These are phyloP conservation scores for Mimas tiliae DNA, from an alignment of 2,888 invertebrate species.

Conservation along the genomic window DNA sequence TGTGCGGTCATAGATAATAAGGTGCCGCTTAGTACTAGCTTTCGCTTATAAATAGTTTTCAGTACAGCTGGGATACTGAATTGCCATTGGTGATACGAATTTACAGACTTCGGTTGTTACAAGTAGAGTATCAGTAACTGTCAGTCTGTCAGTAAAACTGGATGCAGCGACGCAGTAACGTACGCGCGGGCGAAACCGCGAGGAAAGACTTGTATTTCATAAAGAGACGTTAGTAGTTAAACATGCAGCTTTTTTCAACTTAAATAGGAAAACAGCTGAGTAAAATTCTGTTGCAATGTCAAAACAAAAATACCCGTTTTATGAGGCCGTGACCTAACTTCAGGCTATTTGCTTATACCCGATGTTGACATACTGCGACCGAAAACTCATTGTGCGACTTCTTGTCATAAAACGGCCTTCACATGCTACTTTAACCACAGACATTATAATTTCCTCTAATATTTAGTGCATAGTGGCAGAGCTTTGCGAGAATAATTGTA, in stretches of 20 bases:
- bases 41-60: too few species aligned
- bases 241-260: background rate
- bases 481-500: too few species aligned
- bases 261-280: conserved; percentile 19
- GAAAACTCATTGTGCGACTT: conserved; percentile 78
- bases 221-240: background rate
- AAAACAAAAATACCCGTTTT: conserved; percentile 55
- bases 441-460: conserved; percentile 35
- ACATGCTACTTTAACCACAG: conserved; percentile 60
- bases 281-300: conserved; percentile 47
- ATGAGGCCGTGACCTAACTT: conserved; percentile 76
- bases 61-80: too few species aligned
- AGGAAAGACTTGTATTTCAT: too few species aligned
- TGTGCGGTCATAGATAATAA: too few species aligned
- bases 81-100: too few species aligned
- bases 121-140: too few species aligned
- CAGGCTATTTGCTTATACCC: conserved; percentile 72
- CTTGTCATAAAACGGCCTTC: conserved; percentile 59
- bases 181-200: too few species aligned
- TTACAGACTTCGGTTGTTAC: too few species aligned
- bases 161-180: too few species aligned
- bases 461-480: background rate
- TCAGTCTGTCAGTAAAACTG: too few species aligned
- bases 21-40: too few species aligned
- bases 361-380: conserved; percentile 69